Base-by-base conservation (phyloP, 2,113 vertebrate species). In the Psophia crepitans region DNA sequence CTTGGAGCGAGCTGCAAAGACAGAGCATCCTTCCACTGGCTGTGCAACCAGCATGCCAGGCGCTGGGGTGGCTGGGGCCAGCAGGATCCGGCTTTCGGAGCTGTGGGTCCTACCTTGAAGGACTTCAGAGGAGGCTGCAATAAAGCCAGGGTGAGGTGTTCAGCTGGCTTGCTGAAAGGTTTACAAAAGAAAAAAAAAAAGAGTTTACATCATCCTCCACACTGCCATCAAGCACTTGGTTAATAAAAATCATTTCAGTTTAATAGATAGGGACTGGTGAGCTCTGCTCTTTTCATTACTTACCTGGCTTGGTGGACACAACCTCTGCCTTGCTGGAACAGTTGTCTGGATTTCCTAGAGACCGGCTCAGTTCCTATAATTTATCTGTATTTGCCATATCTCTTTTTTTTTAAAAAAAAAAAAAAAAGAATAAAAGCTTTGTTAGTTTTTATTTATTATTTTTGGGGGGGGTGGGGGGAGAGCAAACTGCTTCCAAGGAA, bases 1-100 rank as follows among this genome's bases (percentile, higher is more conserved):
- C 49, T 56, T 14, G 35, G 46, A 66, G 44, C 0, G 0, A 13
- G 39, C 49, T 65, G 51, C 35, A 43, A 64, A 87, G 48, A 18
- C 1, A 0, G 26, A 65, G 18, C 17, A 3, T 46, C 27, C 43
- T 37, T 18, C 12, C 33, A 26, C 3, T 2, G 1, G 16, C 26
- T 19, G 19, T 9, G 33, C 23, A 35, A n/a, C 7, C 44, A 15
- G 32, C 2, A 16, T 48, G n/a, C 68, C 27, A n/a, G 20, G 9
- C 3, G 1, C 33, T 58, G 48, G 48, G 12, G 19, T 12, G 46
- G 17, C 39, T 61, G 56, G 18, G 54, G 37, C 37, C 5, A 0
- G 24, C 1, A 0, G 37, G 35, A 28, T 43, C 64, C 3, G 1
- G 28, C 6, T n/a, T 44, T 64, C 0, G 1, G 11, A 26, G 19